phyloP scores from a whole-genome alignment of 2,113 vertebrate species.

The Ictalurus punctatus region DNA sequence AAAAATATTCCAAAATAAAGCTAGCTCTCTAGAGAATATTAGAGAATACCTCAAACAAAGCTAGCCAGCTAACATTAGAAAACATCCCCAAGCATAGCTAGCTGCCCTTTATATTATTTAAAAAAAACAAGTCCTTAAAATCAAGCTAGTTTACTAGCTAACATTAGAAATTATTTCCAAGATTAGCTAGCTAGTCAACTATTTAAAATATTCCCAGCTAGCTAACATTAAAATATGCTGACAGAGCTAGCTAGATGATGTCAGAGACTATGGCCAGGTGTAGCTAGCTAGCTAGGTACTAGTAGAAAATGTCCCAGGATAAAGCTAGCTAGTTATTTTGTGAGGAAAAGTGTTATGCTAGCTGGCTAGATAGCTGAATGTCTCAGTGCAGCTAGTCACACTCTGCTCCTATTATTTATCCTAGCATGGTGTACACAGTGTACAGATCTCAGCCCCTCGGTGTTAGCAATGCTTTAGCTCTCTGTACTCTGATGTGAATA shows the following conservation, averaged over 20 bases:
- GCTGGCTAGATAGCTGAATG: background rate
- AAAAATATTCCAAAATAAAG: background rate
- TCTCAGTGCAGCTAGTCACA: background rate
- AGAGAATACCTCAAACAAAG: background rate
- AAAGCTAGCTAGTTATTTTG: background rate
- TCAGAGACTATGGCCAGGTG: background rate
- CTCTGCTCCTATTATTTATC: background rate
- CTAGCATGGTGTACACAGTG: background rate
- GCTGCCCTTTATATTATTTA: background rate
- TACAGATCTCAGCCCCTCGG: background rate
- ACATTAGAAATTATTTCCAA: background rate
- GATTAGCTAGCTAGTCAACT: too few species aligned
- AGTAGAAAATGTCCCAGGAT: background rate
- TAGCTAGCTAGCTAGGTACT: background rate
- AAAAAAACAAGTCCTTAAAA: background rate
- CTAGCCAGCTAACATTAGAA: too few species aligned
- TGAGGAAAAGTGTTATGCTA: too few species aligned
- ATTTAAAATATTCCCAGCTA: too few species aligned
- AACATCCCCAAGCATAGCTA: background rate
- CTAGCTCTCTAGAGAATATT: background rate
- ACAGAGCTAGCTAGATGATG: background rate
- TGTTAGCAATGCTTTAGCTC: slow-evolving; percentile 48
- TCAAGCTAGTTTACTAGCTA: background rate
- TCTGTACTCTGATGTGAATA: slow-evolving; percentile 56
- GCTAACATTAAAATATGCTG: too few species aligned